Percentiles rank a stretch among this genome's conserved stretches.
These are phyloP conservation scores for Keiferia lycopersicella DNA, from an alignment of 2,888 invertebrate species.

Conservation along the genomic window DNA sequence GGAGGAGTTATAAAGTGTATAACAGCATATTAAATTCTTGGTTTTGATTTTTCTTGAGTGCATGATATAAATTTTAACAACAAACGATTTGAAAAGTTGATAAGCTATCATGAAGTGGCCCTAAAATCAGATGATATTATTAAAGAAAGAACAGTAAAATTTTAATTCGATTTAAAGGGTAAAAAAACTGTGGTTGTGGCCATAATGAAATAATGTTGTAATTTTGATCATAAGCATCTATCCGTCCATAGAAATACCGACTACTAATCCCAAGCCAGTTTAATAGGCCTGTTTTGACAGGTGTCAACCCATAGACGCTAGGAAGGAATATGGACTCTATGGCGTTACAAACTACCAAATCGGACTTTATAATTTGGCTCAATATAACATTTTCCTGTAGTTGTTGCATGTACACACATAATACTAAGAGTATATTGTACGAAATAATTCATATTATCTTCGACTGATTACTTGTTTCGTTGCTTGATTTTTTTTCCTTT, in stretches of 20 bases:
- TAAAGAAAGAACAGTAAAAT: not conserved
- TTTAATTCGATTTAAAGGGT: not conserved
- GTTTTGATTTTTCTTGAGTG: not conserved
- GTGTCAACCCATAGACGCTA: no score
- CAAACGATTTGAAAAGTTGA: not conserved
- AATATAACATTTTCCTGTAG: constrained; percentile 10
- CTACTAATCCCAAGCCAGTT: not conserved
- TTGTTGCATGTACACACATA: not conserved
- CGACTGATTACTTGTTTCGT: not conserved
- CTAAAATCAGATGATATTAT: no score
- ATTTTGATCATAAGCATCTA: constrained; percentile 40
- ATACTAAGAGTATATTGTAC: not conserved
- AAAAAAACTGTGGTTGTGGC: constrained; percentile 42
- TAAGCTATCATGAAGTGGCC: no score
- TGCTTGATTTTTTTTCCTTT: not conserved
- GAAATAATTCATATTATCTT: not conserved
- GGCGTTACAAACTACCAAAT: no score
- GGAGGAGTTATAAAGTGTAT: not conserved
- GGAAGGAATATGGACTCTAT: no score
- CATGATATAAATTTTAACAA: not conserved
- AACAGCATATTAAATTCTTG: not conserved
- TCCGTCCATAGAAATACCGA: constrained; percentile 51
- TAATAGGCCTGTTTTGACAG: no score
- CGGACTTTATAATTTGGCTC: no score
- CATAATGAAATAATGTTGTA: constrained; percentile 29